Percentiles rank a stretch among this genome's conserved stretches.
Conservation (phyloP, 2,797 vertebrate species). For the Characodon lateralis region DNA sequence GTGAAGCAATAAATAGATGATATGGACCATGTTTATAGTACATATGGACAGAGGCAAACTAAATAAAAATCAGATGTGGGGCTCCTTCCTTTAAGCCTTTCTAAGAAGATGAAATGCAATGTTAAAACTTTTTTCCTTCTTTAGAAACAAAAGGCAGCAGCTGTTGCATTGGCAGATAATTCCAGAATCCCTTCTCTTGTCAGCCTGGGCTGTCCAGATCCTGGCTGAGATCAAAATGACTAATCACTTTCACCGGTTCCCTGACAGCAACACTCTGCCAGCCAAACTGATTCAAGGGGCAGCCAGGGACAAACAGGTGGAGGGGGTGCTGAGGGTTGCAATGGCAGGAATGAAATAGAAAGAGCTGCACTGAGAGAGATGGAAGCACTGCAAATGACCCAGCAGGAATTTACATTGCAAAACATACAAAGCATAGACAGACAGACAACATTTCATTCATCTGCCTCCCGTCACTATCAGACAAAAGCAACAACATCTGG, state of each 20-base stretch:
- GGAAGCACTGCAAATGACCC: constrained; percentile 6
- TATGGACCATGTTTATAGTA: constrained; percentile 4
- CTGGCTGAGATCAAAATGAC: constrained; percentile 59
- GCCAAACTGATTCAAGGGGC: constrained; percentile 60
- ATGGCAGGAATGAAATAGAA: constrained; percentile 8
- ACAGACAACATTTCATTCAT: neutral
- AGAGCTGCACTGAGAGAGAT: constrained; percentile 15
- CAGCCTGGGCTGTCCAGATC: constrained; percentile 31
- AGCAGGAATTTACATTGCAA: constrained; percentile 22
- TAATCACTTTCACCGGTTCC: constrained; percentile 50
- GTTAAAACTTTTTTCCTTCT: neutral
- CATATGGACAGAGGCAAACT: neutral
- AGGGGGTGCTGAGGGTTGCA: neutral
- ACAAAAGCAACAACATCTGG: neutral
- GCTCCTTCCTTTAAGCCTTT: neutral
- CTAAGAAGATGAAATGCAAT: neutral
- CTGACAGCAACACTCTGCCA: constrained; percentile 47
- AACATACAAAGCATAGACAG: constrained; percentile 5
- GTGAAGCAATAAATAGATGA: constrained; percentile 11
- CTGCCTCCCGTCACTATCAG: neutral
- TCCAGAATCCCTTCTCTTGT: constrained; percentile 43
- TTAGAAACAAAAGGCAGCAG: constrained; percentile 11
- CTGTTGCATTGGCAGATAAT: constrained; percentile 40
- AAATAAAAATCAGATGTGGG: constrained; percentile 1
- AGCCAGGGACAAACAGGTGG: constrained; percentile 11